A percentile compares a stretch with the other conserved stretches of the same genome.
Evolutionary conservation across 2,888 invertebrate species (phyloP).

Genomic region (Netelia virgata): DNA sequence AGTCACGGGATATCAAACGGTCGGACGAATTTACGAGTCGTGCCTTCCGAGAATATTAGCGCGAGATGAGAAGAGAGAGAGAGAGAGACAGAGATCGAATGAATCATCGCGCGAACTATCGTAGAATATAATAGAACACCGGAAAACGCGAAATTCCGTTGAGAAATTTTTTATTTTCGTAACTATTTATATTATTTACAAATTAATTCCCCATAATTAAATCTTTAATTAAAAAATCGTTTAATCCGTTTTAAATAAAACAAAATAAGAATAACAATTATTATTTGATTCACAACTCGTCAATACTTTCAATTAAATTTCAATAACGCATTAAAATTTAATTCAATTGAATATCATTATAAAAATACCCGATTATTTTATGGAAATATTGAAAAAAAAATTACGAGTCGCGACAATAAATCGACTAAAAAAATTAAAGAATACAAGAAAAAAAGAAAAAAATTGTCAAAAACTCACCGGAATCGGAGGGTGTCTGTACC

Average conservation of each 20-base stretch:
- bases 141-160: background rate
- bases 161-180: slow-evolving; percentile 1
- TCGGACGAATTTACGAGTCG: slow-evolving; percentile 41
- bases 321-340: too few relatives aligned
- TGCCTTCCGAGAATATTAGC: slow-evolving; percentile 37
- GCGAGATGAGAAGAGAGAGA: slow-evolving; percentile 1
- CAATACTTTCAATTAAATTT: too few relatives aligned
- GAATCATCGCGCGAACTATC: background rate
- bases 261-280: too few relatives aligned
- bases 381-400: too few relatives aligned
- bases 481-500: slow-evolving; percentile 95
- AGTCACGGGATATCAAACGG: slow-evolving; percentile 54
- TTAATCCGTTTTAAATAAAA: too few relatives aligned
- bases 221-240: too few relatives aligned
- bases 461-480: slow-evolving; percentile 89
- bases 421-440: background rate
- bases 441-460: slow-evolving; percentile 15
- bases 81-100: background rate
- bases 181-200: background rate
- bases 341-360: too few relatives aligned
- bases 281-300: too few relatives aligned
- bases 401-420: too few relatives aligned
- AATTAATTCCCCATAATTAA: too few relatives aligned
- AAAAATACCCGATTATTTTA: too few relatives aligned
- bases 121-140: slow-evolving; percentile 8